Conservation (phyloP, 2,888 invertebrate genomes). For the Endotricha flammealis region DNA sequence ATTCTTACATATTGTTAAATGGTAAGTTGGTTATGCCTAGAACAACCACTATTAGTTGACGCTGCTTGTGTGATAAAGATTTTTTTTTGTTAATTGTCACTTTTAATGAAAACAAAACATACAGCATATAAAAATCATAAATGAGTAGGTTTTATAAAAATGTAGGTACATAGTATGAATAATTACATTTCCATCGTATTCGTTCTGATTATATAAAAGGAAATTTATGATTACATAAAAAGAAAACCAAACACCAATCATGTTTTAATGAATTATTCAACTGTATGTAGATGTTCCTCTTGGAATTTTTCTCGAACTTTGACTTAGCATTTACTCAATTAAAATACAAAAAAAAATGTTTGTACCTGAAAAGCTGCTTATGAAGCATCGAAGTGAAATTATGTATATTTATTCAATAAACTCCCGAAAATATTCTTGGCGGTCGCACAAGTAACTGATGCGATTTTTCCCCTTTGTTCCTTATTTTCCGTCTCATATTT, state of each 20-base stretch:
- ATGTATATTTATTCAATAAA: slow-evolving; percentile 71
- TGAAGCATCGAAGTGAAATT: slow-evolving; percentile 53
- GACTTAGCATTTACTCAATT: slow-evolving; percentile 15
- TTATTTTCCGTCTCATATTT: slow-evolving; percentile 64
- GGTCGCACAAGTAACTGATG: slow-evolving; percentile 58
- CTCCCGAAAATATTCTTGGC: slow-evolving; percentile 58
- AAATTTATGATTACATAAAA: too few species aligned
- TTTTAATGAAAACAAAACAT: too few species aligned
- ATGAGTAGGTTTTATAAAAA: too few species aligned
- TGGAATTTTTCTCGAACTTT: slow-evolving; percentile 10
- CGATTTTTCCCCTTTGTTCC: slow-evolving; percentile 56
- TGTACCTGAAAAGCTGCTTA: slow-evolving; percentile 40
- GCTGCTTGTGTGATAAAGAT: too few species aligned
- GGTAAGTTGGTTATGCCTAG: too few species aligned
- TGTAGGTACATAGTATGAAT: too few species aligned
- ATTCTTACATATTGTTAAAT: too few species aligned
- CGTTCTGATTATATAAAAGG: too few species aligned
- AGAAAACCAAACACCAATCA: slow-evolving; percentile 16
- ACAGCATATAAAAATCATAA: too few species aligned
- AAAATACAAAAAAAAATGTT: slow-evolving; percentile 13
- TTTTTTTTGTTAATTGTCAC: too few species aligned
- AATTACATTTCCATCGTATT: too few species aligned
- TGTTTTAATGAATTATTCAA: slow-evolving; percentile 18
- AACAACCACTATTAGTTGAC: too few species aligned
- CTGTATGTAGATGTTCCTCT: slow-evolving; percentile 6